phyloP scores from a whole-genome alignment of 2,113 vertebrate genomes.

The Cynoglossus semilaevis region DNA sequence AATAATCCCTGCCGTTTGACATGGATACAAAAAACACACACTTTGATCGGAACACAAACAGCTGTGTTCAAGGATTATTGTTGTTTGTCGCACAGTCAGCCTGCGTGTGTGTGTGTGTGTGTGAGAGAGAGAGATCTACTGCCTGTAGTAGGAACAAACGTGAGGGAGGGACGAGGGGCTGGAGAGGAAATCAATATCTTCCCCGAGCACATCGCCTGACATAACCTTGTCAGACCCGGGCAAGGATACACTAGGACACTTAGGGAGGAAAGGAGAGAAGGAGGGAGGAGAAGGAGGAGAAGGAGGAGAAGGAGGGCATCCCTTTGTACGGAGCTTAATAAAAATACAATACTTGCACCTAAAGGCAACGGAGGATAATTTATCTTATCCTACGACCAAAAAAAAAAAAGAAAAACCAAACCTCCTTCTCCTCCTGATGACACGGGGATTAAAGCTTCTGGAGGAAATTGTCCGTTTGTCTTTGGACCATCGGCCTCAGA shows the following conservation, averaged over 20 bases:
- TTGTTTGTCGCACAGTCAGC: slow-evolving; percentile 3
- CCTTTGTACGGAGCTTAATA: background rate
- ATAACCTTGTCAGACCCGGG: slow-evolving; percentile 80
- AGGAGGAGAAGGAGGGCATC: background rate
- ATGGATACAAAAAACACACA: no score
- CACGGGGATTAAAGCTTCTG: slow-evolving; percentile 6
- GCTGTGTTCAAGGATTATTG: background rate
- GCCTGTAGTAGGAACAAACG: slow-evolving; percentile 42
- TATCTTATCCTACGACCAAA: background rate
- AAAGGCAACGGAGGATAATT: background rate
- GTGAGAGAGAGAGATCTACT: slow-evolving; percentile 12
- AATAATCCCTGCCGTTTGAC: no score
- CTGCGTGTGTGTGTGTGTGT: background rate
- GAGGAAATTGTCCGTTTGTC: slow-evolving; percentile 1
- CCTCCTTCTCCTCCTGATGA: background rate
- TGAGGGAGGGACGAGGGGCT: slow-evolving; percentile 39
- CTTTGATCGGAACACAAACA: no score
- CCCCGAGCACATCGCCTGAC: slow-evolving; percentile 72
- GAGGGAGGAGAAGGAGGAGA: slow-evolving; percentile 1
- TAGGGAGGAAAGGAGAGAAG: slow-evolving; percentile 3
- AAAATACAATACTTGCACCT: slow-evolving; percentile 11
- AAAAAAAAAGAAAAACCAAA: slow-evolving; percentile 16
- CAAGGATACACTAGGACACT: slow-evolving; percentile 73
- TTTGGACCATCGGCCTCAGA: slow-evolving; percentile 20
- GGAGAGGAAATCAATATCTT: slow-evolving; percentile 80